Evolutionary conservation across 1,140 invertebrate species (phyloP).

Genomic region (Adoxophyes honmai): DNA sequence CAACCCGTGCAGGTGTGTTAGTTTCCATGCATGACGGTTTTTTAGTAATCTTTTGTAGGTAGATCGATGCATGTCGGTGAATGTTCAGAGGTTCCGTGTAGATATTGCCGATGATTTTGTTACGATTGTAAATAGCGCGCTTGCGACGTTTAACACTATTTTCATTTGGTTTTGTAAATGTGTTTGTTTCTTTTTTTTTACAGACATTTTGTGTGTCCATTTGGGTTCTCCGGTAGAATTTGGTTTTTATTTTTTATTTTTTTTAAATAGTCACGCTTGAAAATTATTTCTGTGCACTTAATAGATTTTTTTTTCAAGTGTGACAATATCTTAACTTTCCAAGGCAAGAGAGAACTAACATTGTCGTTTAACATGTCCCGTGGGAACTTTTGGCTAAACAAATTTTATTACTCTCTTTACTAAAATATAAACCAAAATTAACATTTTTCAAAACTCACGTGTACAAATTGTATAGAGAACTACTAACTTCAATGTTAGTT

Average conservation of each 20-base stretch:
- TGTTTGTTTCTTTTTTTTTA: conserved; percentile 46
- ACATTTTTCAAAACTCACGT: not conserved
- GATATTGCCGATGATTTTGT: not conserved
- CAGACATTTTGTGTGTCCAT: conserved; percentile 52
- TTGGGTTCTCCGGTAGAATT: conserved; percentile 63
- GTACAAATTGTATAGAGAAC: conserved; percentile 25
- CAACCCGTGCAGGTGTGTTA: conserved; percentile 34
- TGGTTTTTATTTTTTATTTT: conserved; percentile 47
- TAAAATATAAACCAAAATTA: conserved; percentile 1
- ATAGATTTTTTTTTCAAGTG: conserved; percentile 17
- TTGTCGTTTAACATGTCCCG: conserved; percentile 32
- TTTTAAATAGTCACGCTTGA: conserved; percentile 44
- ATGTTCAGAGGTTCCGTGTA: not conserved
- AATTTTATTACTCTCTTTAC: not conserved
- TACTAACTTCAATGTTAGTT: conserved; percentile 46
- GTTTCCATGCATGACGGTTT: not conserved
- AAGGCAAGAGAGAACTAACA: conserved; percentile 52
- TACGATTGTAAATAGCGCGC: not conserved
- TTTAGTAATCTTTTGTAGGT: conserved; percentile 9
- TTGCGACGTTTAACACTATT: not conserved
- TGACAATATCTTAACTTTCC: conserved; percentile 25
- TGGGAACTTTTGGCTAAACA: not conserved
- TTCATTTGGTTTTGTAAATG: conserved; percentile 24
- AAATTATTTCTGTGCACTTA: conserved; percentile 20
- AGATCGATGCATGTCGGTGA: not conserved